phyloP scores from a whole-genome alignment of 2,113 vertebrate genomes.

The Anseranas semipalmata region DNA sequence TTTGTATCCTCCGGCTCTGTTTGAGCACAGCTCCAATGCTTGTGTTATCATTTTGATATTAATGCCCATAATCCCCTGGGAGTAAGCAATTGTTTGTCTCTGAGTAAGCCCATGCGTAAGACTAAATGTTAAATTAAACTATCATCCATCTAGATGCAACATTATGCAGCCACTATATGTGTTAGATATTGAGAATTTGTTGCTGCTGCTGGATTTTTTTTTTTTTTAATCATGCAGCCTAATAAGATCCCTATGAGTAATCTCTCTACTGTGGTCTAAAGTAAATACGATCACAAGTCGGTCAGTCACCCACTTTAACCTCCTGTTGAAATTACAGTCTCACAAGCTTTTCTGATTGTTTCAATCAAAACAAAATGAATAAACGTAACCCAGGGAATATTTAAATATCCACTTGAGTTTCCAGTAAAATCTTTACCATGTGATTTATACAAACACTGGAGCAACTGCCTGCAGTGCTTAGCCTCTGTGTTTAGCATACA shows the following conservation, averaged over 20 bases:
- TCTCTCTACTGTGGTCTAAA: constrained; percentile 60
- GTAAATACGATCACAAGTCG: constrained; percentile 70
- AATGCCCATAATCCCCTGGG: constrained; percentile 71
- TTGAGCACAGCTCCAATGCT: constrained; percentile 43
- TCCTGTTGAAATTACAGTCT: constrained; percentile 74
- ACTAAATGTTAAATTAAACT: constrained; percentile 74
- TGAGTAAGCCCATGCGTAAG: constrained; percentile 63
- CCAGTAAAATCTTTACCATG: constrained; percentile 68
- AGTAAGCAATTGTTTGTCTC: constrained; percentile 70
- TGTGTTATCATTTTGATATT: constrained; percentile 72
- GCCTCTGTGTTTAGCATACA: constrained; percentile 77
- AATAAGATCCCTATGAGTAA: constrained; percentile 76
- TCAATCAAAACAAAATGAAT: constrained; percentile 76
- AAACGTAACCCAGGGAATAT: constrained; percentile 61
- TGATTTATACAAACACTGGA: constrained; percentile 79
- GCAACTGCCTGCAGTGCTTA: constrained; percentile 75
- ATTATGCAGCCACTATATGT: constrained; percentile 51
- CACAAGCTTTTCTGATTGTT: constrained; percentile 77
- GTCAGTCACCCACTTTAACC: constrained; percentile 76
- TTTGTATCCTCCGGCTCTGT: constrained; percentile 57
- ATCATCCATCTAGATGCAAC: constrained; percentile 57
- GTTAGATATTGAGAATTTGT: constrained; percentile 71
- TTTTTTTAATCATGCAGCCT: constrained; percentile 77
- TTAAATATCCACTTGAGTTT: constrained; percentile 76
- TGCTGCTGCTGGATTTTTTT: constrained; percentile 4